Conservation (phyloP, 2,797 vertebrate species). For the Dallia pectoralis region DNA sequence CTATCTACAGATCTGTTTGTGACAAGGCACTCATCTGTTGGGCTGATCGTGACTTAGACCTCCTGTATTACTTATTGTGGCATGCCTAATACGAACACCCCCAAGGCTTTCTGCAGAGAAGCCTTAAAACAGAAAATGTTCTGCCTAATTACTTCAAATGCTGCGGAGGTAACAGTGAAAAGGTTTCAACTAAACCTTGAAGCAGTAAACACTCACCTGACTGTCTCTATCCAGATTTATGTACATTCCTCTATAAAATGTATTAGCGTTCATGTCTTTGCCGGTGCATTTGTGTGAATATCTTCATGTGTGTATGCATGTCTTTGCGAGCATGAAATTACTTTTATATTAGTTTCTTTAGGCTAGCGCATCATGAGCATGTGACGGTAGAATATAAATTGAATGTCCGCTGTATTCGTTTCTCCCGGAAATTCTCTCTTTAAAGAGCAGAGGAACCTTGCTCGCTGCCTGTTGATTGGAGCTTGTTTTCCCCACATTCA, state of each 20-base stretch:
- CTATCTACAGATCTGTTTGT: constrained; percentile 21
- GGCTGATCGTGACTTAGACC: constrained; percentile 33
- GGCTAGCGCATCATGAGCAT: constrained; percentile 5
- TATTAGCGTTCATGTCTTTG: constrained; percentile 5
- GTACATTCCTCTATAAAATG: not conserved
- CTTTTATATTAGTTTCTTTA: constrained; percentile 40
- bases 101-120: not conserved
- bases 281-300: constrained; percentile 12
- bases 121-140: not conserved
- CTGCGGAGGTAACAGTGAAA: not conserved
- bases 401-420: constrained; percentile 44
- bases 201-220: constrained; percentile 9
- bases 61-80: no score
- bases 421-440: constrained; percentile 43
- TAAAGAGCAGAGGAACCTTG: constrained; percentile 54
- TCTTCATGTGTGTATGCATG: constrained; percentile 11
- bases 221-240: not conserved
- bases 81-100: not conserved
- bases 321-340: constrained; percentile 22
- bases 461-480: constrained; percentile 64
- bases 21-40: constrained; percentile 34
- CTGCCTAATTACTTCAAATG: not conserved
- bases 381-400: constrained; percentile 39
- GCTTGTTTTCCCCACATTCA: constrained; percentile 57
- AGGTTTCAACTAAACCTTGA: constrained; percentile 6